These are phyloP conservation scores for Callipepla californica DNA, from an alignment of 2,113 vertebrate genomes.

Conservation along the genomic window DNA sequence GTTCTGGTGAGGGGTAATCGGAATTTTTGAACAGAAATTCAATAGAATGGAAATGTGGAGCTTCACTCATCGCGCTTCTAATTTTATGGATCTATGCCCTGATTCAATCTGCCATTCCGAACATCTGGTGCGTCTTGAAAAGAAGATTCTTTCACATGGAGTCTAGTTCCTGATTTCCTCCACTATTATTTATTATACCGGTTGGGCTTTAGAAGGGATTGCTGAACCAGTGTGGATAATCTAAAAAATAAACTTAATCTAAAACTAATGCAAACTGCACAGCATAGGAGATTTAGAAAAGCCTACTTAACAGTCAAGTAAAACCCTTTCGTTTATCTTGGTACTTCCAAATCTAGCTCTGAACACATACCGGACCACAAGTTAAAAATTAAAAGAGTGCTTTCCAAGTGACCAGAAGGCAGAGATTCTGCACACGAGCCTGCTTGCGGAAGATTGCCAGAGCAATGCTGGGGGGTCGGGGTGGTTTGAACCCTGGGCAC, in stretches of 20 bases:
- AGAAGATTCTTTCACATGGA: slow-evolving; percentile 35
- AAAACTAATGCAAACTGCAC: slow-evolving; percentile 53
- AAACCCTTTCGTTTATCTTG: slow-evolving; percentile 52
- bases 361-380: background rate
- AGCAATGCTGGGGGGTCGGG: background rate
- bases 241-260: slow-evolving; percentile 68
- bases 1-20: background rate
- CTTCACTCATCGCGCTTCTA: slow-evolving; percentile 16
- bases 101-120: slow-evolving; percentile 28
- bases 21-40: slow-evolving; percentile 19
- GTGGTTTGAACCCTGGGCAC: background rate
- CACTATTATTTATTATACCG: slow-evolving; percentile 56
- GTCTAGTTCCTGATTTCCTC: background rate
- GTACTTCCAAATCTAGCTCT: slow-evolving; percentile 29
- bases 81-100: background rate
- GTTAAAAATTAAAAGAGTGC: background rate
- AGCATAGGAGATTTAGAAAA: slow-evolving; percentile 57
- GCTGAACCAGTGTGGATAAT: slow-evolving; percentile 55
- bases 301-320: slow-evolving; percentile 39
- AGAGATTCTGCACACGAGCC: background rate
- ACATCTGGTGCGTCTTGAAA: slow-evolving; percentile 53
- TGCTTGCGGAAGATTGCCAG: background rate
- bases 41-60: background rate
- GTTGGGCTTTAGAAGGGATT: slow-evolving; percentile 45
- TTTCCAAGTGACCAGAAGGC: background rate